phyloP scores from a whole-genome alignment of 1,140 invertebrate genomes.

The Goniozus legneri region DNA sequence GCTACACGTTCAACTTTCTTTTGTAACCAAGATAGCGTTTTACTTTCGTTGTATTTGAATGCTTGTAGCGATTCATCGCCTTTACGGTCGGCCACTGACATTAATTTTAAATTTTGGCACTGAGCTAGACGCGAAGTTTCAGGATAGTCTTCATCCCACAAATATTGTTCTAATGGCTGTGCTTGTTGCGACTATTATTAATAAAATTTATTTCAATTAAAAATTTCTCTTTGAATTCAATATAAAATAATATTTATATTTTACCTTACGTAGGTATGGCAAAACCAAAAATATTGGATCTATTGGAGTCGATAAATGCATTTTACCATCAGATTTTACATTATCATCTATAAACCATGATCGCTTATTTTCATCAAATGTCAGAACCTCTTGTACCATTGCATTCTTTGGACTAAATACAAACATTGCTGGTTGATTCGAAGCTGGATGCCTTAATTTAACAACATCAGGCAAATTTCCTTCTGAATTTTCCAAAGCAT shows the following conservation, averaged over 20 bases:
- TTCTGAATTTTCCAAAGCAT: conserved; percentile 53
- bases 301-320: conserved; percentile 67
- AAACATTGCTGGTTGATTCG: conserved; percentile 61
- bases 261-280: conserved; percentile 55
- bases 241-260: conserved; percentile 11
- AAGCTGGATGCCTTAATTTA: conserved; percentile 66
- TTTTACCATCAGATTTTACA: conserved; percentile 72
- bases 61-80: conserved; percentile 67
- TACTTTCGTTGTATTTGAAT: conserved; percentile 76
- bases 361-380: conserved; percentile 64
- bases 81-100: conserved; percentile 64
- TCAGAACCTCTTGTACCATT: conserved; percentile 64
- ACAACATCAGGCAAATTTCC: conserved; percentile 68
- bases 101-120: conserved; percentile 56
- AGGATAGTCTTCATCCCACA: conserved; percentile 61
- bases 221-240: too few species aligned
- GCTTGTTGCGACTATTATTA: conserved; percentile 52
- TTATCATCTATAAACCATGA: conserved; percentile 70
- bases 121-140: conserved; percentile 55
- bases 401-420: conserved; percentile 59
- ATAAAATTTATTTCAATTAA: conserved; percentile 6
- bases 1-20: conserved; percentile 64
- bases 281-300: conserved; percentile 68
- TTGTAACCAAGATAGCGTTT: conserved; percentile 69
- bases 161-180: conserved; percentile 68